Evolutionary conservation across 35 echinoderm and acorn worm genomes (phyloP).

Genomic region (Hemicentrotus pulcherrimus): DNA sequence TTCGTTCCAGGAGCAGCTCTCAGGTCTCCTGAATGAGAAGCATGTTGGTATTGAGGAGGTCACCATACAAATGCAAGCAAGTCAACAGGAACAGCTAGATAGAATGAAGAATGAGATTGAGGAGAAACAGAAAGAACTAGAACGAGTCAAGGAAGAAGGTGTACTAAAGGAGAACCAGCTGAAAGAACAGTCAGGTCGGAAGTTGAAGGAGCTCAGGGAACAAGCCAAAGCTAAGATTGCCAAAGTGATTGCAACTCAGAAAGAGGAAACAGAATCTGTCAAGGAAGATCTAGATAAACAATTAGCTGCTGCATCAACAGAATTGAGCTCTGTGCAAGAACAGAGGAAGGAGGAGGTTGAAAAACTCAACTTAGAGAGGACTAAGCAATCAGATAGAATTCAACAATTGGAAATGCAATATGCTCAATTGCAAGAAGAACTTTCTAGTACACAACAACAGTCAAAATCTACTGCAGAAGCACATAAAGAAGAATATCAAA

Average conservation of each 20-base stretch:
- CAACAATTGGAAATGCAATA: slow-evolving; percentile 16
- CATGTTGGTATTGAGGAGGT: slow-evolving; percentile 88
- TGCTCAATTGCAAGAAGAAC: slow-evolving; percentile 36
- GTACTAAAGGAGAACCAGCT: slow-evolving; percentile 66
- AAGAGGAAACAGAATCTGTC: slow-evolving; percentile 56
- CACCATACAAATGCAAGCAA: slow-evolving; percentile 71
- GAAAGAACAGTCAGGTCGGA: not conserved
- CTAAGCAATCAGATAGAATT: slow-evolving; percentile 45
- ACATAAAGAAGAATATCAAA: slow-evolving; percentile 41
- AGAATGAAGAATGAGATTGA: slow-evolving; percentile 70
- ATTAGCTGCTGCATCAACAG: slow-evolving; percentile 3
- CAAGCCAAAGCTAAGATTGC: slow-evolving; percentile 94
- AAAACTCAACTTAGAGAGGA: slow-evolving; percentile 4
- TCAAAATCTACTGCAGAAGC: slow-evolving; percentile 19
- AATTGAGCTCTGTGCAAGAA: slow-evolving; percentile 27
- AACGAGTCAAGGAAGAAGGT: slow-evolving; percentile 45
- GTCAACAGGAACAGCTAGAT: slow-evolving; percentile 77
- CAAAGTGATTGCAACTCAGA: slow-evolving; percentile 59
- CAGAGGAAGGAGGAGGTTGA: slow-evolving; percentile 39
- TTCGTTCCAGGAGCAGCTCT: slow-evolving; percentile 79
- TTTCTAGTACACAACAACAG: not conserved
- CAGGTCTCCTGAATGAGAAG: slow-evolving; percentile 85
- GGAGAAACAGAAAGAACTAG: slow-evolving; percentile 60
- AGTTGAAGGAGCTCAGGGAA: slow-evolving; percentile 84
- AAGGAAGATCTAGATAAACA: slow-evolving; percentile 33